phyloP scores from a whole-genome alignment of 2,888 invertebrate species.

The Ferrisia virgata region DNA sequence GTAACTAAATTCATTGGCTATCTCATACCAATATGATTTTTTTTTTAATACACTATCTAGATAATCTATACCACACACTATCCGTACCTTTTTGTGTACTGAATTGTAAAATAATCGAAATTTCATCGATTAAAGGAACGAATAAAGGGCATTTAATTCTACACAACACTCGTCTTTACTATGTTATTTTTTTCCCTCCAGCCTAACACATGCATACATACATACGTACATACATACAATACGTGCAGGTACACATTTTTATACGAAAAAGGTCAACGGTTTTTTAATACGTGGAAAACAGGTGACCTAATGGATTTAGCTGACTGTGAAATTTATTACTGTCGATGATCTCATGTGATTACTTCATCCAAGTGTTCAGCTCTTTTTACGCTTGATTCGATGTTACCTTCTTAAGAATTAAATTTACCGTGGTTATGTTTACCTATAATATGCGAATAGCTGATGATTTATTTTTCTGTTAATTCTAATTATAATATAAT shows the following conservation, averaged over 20 bases:
- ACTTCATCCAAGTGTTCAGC: constrained; percentile 38
- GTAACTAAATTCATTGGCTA: not conserved
- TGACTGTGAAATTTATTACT: constrained; percentile 37
- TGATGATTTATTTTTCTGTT: not conserved
- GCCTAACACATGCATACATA: not conserved
- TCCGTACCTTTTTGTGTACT: not conserved
- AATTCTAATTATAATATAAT: not conserved
- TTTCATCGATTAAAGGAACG: constrained; percentile 19
- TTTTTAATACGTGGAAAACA: constrained; percentile 31
- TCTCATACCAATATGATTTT: not conserved
- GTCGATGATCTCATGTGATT: constrained; percentile 45
- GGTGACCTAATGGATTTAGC: constrained; percentile 39
- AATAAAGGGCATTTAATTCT: not conserved
- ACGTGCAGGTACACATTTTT: too few species aligned
- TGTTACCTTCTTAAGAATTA: constrained; percentile 19
- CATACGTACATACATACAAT: not conserved
- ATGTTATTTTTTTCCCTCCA: not conserved
- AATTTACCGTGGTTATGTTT: not conserved
- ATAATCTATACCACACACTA: not conserved
- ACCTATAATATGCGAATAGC: not conserved
- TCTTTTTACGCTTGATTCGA: constrained; percentile 38
- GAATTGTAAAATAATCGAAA: constrained; percentile 11
- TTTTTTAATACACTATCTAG: too few species aligned
- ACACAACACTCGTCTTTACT: not conserved
- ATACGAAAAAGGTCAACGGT: constrained; percentile 20